Conservation (phyloP, 2,888 invertebrate species). For the Augochlorella aurata region DNA sequence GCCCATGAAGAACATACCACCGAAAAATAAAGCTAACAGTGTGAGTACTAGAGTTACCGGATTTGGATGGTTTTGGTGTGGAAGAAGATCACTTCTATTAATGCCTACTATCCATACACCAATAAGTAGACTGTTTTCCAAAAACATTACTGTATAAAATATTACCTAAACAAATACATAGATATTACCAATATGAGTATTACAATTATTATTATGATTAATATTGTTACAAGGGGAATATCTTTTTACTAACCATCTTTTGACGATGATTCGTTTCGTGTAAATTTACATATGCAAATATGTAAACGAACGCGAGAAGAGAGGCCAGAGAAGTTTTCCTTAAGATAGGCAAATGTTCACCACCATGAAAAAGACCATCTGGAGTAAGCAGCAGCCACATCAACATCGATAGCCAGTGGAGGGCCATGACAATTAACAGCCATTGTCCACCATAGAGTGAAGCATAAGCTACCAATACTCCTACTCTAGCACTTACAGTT, state of each 20-base stretch:
- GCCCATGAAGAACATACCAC: conserved; percentile 87
- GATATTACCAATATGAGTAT: conserved; percentile 12
- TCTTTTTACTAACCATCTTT: conserved; percentile 84
- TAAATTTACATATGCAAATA: conserved; percentile 93
- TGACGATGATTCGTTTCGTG: conserved; percentile 91
- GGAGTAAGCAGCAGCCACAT: conserved; percentile 92
- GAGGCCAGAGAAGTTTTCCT: conserved; percentile 88
- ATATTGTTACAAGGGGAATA: neutral
- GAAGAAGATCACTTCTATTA: conserved; percentile 80
- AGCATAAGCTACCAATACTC: conserved; percentile 93
- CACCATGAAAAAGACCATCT: conserved; percentile 91
- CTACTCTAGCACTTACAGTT: conserved; percentile 91
- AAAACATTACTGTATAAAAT: conserved; percentile 94
- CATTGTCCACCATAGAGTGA: conserved; percentile 89
- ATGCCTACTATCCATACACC: conserved; percentile 91
- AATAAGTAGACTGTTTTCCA: conserved; percentile 92
- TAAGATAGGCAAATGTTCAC: conserved; percentile 87
- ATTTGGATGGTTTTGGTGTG: conserved; percentile 73
- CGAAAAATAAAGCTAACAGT: conserved; percentile 82
- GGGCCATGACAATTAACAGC: conserved; percentile 89
- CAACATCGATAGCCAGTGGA: conserved; percentile 96
- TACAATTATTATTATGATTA: conserved; percentile 6
- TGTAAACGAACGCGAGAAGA: conserved; percentile 91
- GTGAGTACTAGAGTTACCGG: conserved; percentile 75
- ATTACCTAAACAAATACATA: conserved; percentile 83